These are phyloP conservation scores for Laothoe populi DNA, from an alignment of 2,888 invertebrate genomes.

Conservation along the genomic window DNA sequence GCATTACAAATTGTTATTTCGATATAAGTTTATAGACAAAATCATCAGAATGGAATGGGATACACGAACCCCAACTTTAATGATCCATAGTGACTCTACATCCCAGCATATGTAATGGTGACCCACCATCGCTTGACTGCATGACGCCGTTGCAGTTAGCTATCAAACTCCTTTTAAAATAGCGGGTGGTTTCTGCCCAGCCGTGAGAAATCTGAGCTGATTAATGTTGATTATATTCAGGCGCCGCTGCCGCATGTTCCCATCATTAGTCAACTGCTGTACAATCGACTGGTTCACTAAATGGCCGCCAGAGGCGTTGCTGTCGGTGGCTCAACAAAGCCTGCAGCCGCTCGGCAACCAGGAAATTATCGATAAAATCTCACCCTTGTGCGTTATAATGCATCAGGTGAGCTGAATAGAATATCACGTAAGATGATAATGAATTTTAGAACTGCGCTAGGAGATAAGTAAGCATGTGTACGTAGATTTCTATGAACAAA, in stretches of 20 bases:
- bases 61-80: no score
- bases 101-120: no score
- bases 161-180: not conserved
- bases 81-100: no score
- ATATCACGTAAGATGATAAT: not conserved
- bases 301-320: constrained; percentile 95
- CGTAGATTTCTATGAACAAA: no score
- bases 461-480: not conserved
- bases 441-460: not conserved
- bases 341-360: constrained; percentile 85
- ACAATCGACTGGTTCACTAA: constrained; percentile 97
- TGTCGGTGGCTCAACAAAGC: constrained; percentile 91
- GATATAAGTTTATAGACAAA: no score
- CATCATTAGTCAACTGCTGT: constrained; percentile 96
- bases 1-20: no score
- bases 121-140: no score
- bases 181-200: no score
- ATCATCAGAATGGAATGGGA: no score
- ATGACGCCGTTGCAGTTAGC: no score
- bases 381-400: constrained; percentile 72
- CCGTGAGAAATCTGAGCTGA: not conserved
- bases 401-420: constrained; percentile 60
- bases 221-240: constrained; percentile 63
- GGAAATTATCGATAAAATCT: constrained; percentile 68
- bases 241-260: constrained; percentile 96